Percentiles rank a stretch among this genome's conserved stretches.
Evolutionary conservation across 2,888 invertebrate genomes (phyloP).

Genomic region (Xylocampa areola): DNA sequence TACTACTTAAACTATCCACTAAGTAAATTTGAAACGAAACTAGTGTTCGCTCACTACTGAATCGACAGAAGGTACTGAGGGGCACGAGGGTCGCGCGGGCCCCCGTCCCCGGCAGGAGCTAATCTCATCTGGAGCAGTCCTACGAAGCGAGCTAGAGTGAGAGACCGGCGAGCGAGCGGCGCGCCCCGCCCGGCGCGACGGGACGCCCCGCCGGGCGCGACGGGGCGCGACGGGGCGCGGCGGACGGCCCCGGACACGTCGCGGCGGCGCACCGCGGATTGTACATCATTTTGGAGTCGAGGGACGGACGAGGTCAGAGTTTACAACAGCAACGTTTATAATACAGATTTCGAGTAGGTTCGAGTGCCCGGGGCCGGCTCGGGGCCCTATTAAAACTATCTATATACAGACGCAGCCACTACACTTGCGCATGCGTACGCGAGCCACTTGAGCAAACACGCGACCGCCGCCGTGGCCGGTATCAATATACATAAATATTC

Average conservation of each 20-base stretch:
- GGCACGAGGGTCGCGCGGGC: conserved; percentile 53
- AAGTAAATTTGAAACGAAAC: conserved; percentile 86
- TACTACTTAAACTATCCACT: conserved; percentile 86
- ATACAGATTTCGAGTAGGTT: conserved; percentile 63
- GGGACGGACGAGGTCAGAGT: conserved; percentile 68
- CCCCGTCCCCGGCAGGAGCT: conserved; percentile 63
- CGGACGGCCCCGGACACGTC: conserved; percentile 53
- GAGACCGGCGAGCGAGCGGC: conserved; percentile 60
- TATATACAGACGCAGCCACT: conserved; percentile 85
- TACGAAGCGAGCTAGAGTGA: conserved; percentile 76
- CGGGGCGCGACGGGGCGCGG: conserved; percentile 21
- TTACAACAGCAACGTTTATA: conserved; percentile 63
- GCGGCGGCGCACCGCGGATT: conserved; percentile 55
- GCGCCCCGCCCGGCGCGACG: conserved; percentile 56
- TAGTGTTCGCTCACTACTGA: conserved; percentile 85
- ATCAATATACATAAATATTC: conserved; percentile 68
- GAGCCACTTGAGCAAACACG: conserved; percentile 84
- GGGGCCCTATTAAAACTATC: conserved; percentile 78
- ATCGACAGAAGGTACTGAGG: conserved; percentile 73
- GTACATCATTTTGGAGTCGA: conserved; percentile 50
- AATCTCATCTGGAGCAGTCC: conserved; percentile 74
- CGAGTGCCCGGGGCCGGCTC: conserved; percentile 68
- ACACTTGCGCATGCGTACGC: conserved; percentile 79
- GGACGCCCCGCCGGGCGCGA: conserved; percentile 21
- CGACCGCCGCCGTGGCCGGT: conserved; percentile 70